Conservation (phyloP, 2,797 vertebrate species). For the Melanotaenia parkinsoni region DNA sequence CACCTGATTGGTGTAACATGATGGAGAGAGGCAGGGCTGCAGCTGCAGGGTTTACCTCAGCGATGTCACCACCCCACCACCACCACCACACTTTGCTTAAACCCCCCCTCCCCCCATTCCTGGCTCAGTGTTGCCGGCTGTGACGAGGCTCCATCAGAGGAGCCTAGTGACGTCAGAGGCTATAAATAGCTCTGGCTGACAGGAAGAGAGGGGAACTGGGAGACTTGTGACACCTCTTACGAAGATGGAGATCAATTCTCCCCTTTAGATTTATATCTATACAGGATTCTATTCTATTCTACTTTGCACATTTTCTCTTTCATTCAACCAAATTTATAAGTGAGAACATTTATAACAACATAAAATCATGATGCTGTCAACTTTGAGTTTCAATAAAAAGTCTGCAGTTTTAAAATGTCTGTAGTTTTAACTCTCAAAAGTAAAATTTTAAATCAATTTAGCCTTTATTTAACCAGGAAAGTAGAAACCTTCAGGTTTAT, state of each 20-base stretch:
- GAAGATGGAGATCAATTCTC: slow-evolving; percentile 42
- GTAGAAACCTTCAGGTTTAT: too few species aligned
- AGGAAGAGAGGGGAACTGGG: slow-evolving; percentile 62
- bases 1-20: slow-evolving; percentile 65
- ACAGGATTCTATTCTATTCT: slow-evolving; percentile 6
- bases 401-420: neutral
- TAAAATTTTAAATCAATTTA: neutral
- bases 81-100: slow-evolving; percentile 31
- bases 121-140: slow-evolving; percentile 49
- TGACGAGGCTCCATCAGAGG: slow-evolving; percentile 69
- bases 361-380: neutral
- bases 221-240: slow-evolving; percentile 63
- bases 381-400: neutral
- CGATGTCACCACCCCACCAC: slow-evolving; percentile 32
- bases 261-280: slow-evolving; percentile 28
- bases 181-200: slow-evolving; percentile 75
- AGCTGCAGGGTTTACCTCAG: slow-evolving; percentile 71
- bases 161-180: slow-evolving; percentile 71
- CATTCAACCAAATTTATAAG: neutral
- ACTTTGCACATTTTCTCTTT: slow-evolving; percentile 1
- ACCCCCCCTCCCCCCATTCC: slow-evolving; percentile 23
- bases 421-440: neutral
- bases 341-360: neutral
- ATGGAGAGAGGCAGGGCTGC: slow-evolving; percentile 30
- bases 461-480: neutral